Evolutionary conservation across 1,140 invertebrate species (phyloP), one percentile per base, ranked within the genome.

Genomic region (Papilio xuthus): DNA sequence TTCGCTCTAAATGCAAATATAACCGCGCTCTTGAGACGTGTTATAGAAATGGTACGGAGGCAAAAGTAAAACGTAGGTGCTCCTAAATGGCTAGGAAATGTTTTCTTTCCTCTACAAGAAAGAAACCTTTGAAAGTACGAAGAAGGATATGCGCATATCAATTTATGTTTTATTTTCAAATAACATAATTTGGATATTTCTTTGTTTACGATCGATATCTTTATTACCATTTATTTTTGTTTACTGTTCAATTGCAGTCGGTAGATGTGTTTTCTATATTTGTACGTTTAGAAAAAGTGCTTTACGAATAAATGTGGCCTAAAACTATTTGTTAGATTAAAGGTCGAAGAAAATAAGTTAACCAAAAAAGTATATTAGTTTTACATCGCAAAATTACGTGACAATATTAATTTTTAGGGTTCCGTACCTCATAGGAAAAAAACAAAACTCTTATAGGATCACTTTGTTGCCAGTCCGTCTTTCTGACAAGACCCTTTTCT

Each of bases 1-100:
- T 91, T 91, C 91, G 89, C 84, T 92, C 89, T 92, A 92, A 92
- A 92, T 92, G 91, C 91, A 92, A 92, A 92, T 92, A 92, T 91
- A 86, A 92, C 89, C 87, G 91, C 84, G 85, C 91, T 89, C 91
- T 32, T 80, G 90, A 91, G 91, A 90, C 88, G 91, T 92, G 90
- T 92, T 91, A 92, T 90, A 86, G 89, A 89, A 83, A 87, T 85
- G 87, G 88, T 90, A 90, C 89, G 89, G 89, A 91, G 89, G 88
- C 88, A 90, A 89, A 91, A 90, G 89, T 41, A 89, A 90, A 86
- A 91, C 86, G 90, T 90, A 91, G 91, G 90, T 86, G 89, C 82
- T 88, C 87, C 87, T 89, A 90, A 92, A 91, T 91, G 87, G 88
- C 86, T 86, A 89, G 88, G 88, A 91, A 88, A 87, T 88, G 87